phyloP scores from a whole-genome alignment of 2,113 vertebrate genomes.

The Trichechus manatus region DNA sequence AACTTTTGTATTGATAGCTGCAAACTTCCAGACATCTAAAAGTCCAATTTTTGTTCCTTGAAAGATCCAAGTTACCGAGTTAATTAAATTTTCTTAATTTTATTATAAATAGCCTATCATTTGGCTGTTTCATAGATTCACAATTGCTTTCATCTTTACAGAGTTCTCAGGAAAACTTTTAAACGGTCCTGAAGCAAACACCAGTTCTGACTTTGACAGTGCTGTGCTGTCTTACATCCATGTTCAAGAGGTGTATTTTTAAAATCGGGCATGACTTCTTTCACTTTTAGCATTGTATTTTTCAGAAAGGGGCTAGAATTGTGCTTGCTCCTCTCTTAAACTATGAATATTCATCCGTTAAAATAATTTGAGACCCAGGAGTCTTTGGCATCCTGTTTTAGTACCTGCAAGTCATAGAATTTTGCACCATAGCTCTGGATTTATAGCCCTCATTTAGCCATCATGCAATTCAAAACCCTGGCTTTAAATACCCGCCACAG shows the following conservation, averaged over 20 bases:
- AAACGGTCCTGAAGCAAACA: conserved; percentile 26
- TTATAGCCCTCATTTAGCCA: conserved; percentile 86
- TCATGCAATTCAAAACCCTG: conserved; percentile 84
- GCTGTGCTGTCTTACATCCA: neutral
- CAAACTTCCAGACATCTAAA: conserved; percentile 40
- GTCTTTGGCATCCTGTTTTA: conserved; percentile 80
- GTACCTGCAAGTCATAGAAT: conserved; percentile 77
- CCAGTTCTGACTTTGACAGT: neutral
- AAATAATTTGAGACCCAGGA: conserved; percentile 80
- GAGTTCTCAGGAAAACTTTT: conserved; percentile 42
- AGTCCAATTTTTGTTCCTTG: neutral
- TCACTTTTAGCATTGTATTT: conserved; percentile 39
- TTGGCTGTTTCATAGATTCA: conserved; percentile 34
- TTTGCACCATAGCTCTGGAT: conserved; percentile 84
- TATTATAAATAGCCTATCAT: conserved; percentile 50
- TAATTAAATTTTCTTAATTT: conserved; percentile 33
- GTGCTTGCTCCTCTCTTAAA: conserved; percentile 63
- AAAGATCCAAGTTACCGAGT: neutral
- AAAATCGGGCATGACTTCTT: neutral
- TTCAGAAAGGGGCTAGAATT: neutral
- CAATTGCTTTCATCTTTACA: conserved; percentile 12
- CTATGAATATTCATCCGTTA: conserved; percentile 84
- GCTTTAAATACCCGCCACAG: conserved; percentile 86
- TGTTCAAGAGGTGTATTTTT: neutral
- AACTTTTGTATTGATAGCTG: conserved; percentile 43